Base-by-base conservation (phyloP, 1,140 invertebrate genomes). In the Apolygus lucorum region DNA sequence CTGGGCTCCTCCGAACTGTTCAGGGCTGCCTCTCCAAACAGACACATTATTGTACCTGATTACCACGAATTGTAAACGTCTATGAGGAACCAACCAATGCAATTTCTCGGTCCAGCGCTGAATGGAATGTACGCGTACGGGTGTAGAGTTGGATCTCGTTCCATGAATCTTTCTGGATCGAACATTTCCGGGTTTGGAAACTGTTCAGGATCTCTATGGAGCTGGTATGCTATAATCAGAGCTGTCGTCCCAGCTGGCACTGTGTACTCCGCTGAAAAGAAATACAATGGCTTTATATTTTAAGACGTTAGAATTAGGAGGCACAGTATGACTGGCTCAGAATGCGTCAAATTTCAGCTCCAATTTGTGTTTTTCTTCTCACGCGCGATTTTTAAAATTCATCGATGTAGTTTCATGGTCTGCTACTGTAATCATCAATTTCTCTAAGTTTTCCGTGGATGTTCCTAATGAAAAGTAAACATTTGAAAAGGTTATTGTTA, bases 151-250 rank as follows among this genome's bases (percentile, higher is more conserved):
- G 77, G 76, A 74, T 86, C 85, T 71, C 84, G 81, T 14, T 85
- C 83, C 25, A 85, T 76, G 79, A 93, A 93, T 74, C 90, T 81
- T 68, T 92, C 88, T 0, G 92, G 91, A 77, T 91, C 84, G 76
- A 90, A 93, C 59, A 80, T 78, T 29, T 88, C 83, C 0, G 91
- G 90, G 67, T 92, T 82, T 26, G 84, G 82, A 76, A 85, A 93
- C 26, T 84, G 76, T 25, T 85, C 78, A 1, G 83, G 79, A 75
- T 89, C 83, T 63, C 87, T 82, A 77, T 94, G 91, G 27, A 93
- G 75, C 63, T 83, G 80, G 64, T 82, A 82, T 14, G 83, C 78
- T n/a, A 80, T 73, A 2, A 89, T 78, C 25, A 83, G 77, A 1
- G 82, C 79, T 1, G 79, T 78, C 0, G 82, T 83, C 21, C 86